Evolutionary conservation across 2,113 vertebrate genomes (phyloP).

Genomic region (Rhodinocichla rosea): DNA sequence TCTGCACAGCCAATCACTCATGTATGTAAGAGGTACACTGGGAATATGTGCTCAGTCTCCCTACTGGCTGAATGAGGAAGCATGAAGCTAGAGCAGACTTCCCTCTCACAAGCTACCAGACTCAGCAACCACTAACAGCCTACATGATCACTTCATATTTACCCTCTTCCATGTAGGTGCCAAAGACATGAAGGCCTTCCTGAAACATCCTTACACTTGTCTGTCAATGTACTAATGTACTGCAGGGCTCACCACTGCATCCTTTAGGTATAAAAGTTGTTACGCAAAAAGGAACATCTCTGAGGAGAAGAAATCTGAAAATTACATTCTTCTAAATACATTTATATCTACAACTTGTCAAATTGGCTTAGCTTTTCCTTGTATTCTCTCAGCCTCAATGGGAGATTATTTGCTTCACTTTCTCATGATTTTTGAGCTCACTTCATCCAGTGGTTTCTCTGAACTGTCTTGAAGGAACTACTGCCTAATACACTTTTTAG

Average conservation of each 20-base stretch:
- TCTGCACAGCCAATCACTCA: neutral
- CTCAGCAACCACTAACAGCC: neutral
- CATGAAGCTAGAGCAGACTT: neutral
- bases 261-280: neutral
- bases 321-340: neutral
- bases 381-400: neutral
- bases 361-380: neutral
- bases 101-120: neutral
- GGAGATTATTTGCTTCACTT: neutral
- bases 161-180: neutral
- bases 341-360: neutral
- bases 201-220: neutral
- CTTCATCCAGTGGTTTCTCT: neutral
- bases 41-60: neutral
- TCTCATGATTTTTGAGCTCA: neutral
- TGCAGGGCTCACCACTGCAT: neutral
- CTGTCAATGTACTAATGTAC: neutral
- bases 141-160: neutral
- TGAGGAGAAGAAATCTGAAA: neutral
- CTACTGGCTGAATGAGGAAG: neutral
- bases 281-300: neutral
- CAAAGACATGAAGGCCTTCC: neutral
- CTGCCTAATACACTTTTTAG: neutral
- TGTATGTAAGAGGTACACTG: accelerated
- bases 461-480: neutral